phyloP scores from a whole-genome alignment of 2,113 vertebrate genomes.

The Cinclus mexicanus region DNA sequence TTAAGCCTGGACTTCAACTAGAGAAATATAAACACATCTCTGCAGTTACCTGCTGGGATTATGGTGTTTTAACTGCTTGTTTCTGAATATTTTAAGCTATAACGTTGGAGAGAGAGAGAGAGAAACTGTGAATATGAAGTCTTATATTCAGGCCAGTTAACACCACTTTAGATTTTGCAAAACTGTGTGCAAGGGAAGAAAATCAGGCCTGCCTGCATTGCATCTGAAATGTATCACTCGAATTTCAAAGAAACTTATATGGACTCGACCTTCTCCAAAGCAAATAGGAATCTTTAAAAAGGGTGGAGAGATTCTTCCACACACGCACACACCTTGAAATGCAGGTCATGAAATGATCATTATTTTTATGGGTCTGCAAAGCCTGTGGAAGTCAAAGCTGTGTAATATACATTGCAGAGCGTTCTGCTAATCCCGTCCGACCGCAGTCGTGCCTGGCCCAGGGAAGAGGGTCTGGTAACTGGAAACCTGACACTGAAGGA shows the following conservation, averaged over 20 bases:
- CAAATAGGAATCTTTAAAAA: conserved; percentile 20
- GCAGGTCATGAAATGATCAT: conserved; percentile 56
- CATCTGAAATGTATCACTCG: neutral
- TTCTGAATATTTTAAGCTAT: neutral
- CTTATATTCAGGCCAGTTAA: neutral
- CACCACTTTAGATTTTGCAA: neutral
- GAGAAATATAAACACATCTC: neutral
- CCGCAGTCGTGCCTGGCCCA: conserved; percentile 59
- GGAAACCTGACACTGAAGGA: conserved; percentile 73
- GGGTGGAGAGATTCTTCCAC: neutral
- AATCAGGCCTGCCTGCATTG: neutral
- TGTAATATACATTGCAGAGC: conserved; percentile 60
- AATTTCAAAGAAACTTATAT: neutral
- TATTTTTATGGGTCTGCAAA: conserved; percentile 70
- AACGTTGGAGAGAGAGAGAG: neutral
- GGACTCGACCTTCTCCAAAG: neutral
- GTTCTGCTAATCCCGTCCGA: conserved; percentile 67
- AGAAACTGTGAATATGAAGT: neutral
- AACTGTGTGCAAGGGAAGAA: neutral
- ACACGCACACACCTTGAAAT: neutral
- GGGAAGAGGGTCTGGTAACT: conserved; percentile 63
- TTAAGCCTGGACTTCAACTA: neutral
- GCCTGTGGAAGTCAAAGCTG: conserved; percentile 67
- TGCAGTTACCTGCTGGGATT: neutral
- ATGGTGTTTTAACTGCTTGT: neutral